Conservation (phyloP, 2,888 invertebrate genomes). For the Yponomeuta plumbellus region DNA sequence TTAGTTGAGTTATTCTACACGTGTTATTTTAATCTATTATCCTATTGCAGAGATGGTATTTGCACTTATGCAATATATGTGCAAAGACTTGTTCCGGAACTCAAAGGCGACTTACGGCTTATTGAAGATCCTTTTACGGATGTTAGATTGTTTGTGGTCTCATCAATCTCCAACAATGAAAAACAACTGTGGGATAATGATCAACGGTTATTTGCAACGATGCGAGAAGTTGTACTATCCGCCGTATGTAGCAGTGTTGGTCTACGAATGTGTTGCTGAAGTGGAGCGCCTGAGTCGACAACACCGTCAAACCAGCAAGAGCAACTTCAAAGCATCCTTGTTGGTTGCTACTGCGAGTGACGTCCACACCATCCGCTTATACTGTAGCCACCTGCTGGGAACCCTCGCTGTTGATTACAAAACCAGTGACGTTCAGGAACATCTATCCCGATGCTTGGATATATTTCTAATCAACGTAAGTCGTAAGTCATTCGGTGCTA, state of each 20-base stretch:
- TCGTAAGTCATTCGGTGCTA: constrained; percentile 19
- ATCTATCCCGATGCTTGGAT: constrained; percentile 38
- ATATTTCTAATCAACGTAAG: constrained; percentile 59
- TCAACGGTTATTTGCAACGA: constrained; percentile 54
- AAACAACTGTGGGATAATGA: constrained; percentile 63
- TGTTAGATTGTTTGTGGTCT: constrained; percentile 50
- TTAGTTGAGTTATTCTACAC: neutral
- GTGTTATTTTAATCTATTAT: no score
- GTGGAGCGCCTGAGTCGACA: constrained; percentile 41
- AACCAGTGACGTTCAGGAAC: constrained; percentile 37
- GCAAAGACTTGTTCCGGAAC: constrained; percentile 54
- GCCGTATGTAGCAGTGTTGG: constrained; percentile 51
- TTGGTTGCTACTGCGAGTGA: constrained; percentile 45
- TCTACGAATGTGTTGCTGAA: constrained; percentile 61
- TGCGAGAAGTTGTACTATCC: constrained; percentile 56
- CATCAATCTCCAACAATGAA: constrained; percentile 40
- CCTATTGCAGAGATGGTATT: constrained; percentile 31
- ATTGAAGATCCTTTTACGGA: constrained; percentile 44
- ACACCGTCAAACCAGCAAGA: constrained; percentile 26
- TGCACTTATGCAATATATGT: constrained; percentile 54
- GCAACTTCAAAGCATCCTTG: constrained; percentile 42
- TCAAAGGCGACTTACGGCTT: constrained; percentile 47
- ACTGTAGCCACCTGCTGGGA: constrained; percentile 54
- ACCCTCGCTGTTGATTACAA: constrained; percentile 32
- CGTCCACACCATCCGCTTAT: constrained; percentile 50